A percentile compares a stretch with the other conserved stretches of the same genome.
Conservation (phyloP, 2,888 invertebrate species). For the Masnerella sp. region DNA sequence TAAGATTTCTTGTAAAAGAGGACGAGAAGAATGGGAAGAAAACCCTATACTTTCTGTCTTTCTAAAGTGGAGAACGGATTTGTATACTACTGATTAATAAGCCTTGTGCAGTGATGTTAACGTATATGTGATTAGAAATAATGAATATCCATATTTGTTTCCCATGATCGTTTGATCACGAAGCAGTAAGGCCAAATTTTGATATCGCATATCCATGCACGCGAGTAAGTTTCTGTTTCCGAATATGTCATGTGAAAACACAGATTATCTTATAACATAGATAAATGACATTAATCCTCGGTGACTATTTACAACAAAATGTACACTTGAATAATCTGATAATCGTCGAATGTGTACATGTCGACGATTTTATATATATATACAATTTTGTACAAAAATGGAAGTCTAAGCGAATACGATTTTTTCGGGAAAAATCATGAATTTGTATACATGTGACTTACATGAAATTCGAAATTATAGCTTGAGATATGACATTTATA, state of each 20-base stretch:
- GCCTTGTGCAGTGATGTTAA: constrained; percentile 37
- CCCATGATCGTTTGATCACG: constrained; percentile 19
- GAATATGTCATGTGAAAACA: constrained; percentile 16
- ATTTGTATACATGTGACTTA: too few species aligned
- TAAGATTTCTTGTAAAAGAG: not conserved
- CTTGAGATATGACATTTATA: not conserved
- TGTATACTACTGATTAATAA: constrained; percentile 22
- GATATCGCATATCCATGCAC: constrained; percentile 37
- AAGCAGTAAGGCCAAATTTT: constrained; percentile 55
- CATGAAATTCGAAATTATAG: not conserved
- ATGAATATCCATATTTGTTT: constrained; percentile 34
- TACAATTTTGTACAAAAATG: constrained; percentile 19
- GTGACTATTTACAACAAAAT: constrained; percentile 45
- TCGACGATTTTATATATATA: too few species aligned
- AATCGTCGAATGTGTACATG: constrained; percentile 5
- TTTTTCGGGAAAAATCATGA: not conserved
- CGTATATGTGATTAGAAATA: constrained; percentile 17
- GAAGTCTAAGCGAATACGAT: not conserved
- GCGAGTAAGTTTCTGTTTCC: constrained; percentile 1
- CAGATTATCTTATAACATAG: constrained; percentile 20
- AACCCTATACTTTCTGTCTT: not conserved
- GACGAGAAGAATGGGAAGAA: not conserved
- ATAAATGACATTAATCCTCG: constrained; percentile 19
- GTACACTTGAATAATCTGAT: constrained; percentile 27
- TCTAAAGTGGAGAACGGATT: not conserved